phyloP scores from a whole-genome alignment of 1,140 invertebrate species.

The Ceratina calcarata region DNA sequence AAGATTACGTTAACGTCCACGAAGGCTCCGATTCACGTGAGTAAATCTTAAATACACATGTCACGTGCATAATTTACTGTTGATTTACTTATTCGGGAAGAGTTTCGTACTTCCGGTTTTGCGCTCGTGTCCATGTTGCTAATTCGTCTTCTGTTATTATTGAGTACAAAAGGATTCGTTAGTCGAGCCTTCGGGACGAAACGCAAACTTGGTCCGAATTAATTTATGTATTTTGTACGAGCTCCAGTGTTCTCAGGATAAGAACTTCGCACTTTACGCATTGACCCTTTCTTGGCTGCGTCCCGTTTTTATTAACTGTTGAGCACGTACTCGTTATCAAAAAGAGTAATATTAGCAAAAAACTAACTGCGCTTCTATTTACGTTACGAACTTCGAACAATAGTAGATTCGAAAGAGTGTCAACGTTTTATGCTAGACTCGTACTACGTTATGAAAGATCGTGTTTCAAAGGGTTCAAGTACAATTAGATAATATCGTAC shows the following conservation, averaged over 20 bases:
- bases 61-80: too few relatives aligned
- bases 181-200: slow-evolving; percentile 26
- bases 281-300: slow-evolving; percentile 36
- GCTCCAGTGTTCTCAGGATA: slow-evolving; percentile 39
- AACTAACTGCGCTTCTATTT: slow-evolving; percentile 11
- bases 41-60: slow-evolving; percentile 3
- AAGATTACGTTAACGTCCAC: too few relatives aligned
- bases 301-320: background rate
- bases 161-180: background rate
- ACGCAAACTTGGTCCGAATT: slow-evolving; percentile 51
- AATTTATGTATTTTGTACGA: slow-evolving; percentile 14
- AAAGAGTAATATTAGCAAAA: slow-evolving; percentile 27
- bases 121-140: background rate
- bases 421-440: background rate
- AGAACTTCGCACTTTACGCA: background rate
- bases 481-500: slow-evolving; percentile 12
- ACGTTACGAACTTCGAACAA: slow-evolving; percentile 18
- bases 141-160: background rate
- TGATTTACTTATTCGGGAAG: background rate
- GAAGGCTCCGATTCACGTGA: background rate
- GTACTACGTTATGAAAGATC: slow-evolving; percentile 23
- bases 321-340: background rate
- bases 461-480: slow-evolving; percentile 29
- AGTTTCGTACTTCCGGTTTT: background rate
- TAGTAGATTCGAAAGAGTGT: slow-evolving; percentile 17